A percentile compares a stretch with the other conserved stretches of the same genome.
phyloP scores from a whole-genome alignment of 2,888 invertebrate genomes.

The Macrosoma leucophasiata region DNA sequence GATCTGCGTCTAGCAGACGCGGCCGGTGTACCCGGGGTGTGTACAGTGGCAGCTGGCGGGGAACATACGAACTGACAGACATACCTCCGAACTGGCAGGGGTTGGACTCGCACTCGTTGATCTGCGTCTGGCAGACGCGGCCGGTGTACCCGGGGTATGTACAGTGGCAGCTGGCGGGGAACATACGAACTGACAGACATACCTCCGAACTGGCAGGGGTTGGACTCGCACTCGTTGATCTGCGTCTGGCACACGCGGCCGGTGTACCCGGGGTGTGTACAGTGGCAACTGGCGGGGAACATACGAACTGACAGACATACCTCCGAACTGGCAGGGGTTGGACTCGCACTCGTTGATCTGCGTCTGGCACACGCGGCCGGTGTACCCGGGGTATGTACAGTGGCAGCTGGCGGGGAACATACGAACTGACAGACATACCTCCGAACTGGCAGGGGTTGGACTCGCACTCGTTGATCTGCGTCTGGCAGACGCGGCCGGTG shows the following conservation, averaged over 20 bases:
- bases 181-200: constrained; percentile 94
- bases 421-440: no score
- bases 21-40: constrained; percentile 94
- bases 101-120: constrained; percentile 92
- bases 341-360: constrained; percentile 91
- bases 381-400: constrained; percentile 94
- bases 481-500: constrained; percentile 94
- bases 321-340: constrained; percentile 95
- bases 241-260: constrained; percentile 95
- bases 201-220: constrained; percentile 93
- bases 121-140: constrained; percentile 92
- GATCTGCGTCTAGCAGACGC: constrained; percentile 91
- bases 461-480: constrained; percentile 93
- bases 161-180: constrained; percentile 94
- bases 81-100: constrained; percentile 93
- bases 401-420: no score
- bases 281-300: no score
- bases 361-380: constrained; percentile 93
- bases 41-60: constrained; percentile 94
- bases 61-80: constrained; percentile 92
- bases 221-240: constrained; percentile 95
- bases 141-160: constrained; percentile 94
- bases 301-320: no score
- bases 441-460: constrained; percentile 95
- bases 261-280: constrained; percentile 91